phyloP scores from a whole-genome alignment of 2,797 vertebrate genomes.

The Natrix natrix region DNA sequence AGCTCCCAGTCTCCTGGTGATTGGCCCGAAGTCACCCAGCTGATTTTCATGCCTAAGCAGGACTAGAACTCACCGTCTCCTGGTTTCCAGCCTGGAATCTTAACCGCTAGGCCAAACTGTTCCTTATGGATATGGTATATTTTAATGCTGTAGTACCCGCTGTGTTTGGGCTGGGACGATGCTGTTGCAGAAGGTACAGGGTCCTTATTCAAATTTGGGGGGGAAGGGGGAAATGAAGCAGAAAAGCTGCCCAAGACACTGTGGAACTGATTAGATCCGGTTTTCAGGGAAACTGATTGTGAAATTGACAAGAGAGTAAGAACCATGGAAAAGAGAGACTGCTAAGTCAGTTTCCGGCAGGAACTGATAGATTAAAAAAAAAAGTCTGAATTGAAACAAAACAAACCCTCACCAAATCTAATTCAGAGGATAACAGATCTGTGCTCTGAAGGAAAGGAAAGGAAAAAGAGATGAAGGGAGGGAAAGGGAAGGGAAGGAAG shows the following conservation, averaged over 20 bases:
- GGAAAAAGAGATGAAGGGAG: fast-evolving
- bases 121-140: background rate
- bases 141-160: background rate
- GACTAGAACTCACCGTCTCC: background rate
- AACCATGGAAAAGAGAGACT: background rate
- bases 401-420: background rate
- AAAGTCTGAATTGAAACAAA: background rate
- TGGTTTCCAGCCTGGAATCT: background rate
- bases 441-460: background rate
- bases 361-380: background rate
- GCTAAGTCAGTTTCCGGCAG: background rate
- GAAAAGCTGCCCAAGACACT: background rate
- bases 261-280: background rate
- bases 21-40: too few species aligned
- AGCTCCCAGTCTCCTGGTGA: background rate
- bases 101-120: background rate
- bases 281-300: background rate
- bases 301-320: background rate
- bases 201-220: background rate
- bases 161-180: background rate
- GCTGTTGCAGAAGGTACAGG: background rate
- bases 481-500: fast-evolving
- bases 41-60: too few species aligned
- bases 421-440: background rate
- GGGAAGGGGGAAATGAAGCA: background rate